phyloP scores from a whole-genome alignment of 2,113 vertebrate species.

The Candoia aspera region DNA sequence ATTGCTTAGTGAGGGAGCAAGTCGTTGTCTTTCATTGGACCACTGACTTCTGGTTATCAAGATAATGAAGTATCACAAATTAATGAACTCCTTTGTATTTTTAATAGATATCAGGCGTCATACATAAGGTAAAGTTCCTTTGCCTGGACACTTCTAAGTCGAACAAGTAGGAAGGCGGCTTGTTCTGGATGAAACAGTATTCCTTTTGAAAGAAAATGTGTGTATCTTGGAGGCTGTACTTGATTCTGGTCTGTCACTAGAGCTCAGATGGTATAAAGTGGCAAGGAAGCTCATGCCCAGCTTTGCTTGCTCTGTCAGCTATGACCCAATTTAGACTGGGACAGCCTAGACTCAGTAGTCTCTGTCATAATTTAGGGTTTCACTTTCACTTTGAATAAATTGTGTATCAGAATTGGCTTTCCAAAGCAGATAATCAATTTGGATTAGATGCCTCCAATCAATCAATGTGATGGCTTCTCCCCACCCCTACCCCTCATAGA shows the following conservation, averaged over 20 bases:
- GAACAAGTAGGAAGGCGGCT: not conserved
- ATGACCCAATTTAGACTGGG: not conserved
- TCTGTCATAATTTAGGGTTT: not conserved
- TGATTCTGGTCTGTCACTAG: not conserved
- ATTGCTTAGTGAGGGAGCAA: not conserved
- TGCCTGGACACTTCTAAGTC: not conserved
- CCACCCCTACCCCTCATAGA: not conserved
- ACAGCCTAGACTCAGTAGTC: not conserved
- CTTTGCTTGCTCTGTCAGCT: not conserved
- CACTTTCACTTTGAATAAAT: not conserved
- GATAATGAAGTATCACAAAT: not conserved
- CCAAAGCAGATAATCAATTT: not conserved
- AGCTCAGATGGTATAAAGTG: not conserved
- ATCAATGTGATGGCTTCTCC: not conserved
- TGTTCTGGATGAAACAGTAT: not conserved
- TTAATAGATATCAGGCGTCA: not conserved
- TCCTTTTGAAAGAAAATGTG: not conserved
- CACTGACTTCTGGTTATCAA: not conserved
- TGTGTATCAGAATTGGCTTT: not conserved
- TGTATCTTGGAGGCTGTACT: not conserved
- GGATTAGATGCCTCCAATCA: not conserved
- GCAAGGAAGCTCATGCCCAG: not conserved
- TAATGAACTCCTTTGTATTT: not conserved
- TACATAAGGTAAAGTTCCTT: not conserved
- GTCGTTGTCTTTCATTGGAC: not conserved